phyloP scores from a whole-genome alignment of 1,140 invertebrate genomes.

The Adelges cooleyi region DNA sequence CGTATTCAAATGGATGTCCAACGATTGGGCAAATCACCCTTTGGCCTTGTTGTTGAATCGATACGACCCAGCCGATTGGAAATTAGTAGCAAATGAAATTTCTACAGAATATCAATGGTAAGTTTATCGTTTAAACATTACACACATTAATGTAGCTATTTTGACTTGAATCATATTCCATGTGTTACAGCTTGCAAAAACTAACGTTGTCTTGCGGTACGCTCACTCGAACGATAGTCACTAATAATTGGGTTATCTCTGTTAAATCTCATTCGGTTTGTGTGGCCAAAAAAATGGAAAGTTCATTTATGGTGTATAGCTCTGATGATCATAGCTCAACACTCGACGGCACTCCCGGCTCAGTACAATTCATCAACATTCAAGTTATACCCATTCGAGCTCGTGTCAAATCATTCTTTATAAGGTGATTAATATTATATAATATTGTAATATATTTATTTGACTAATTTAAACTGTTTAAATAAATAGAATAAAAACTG shows the following conservation, averaged over 20 bases:
- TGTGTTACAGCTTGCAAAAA: not conserved
- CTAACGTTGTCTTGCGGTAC: not conserved
- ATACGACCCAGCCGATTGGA: not conserved
- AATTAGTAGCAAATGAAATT: not conserved
- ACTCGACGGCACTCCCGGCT: slow-evolving; percentile 43
- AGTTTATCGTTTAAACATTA: not conserved
- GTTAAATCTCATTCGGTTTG: slow-evolving; percentile 61
- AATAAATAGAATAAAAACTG: slow-evolving; percentile 54
- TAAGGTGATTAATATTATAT: no score
- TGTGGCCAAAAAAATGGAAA: slow-evolving; percentile 65
- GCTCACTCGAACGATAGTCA: slow-evolving; percentile 1
- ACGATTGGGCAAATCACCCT: slow-evolving; percentile 10
- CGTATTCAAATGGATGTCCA: not conserved
- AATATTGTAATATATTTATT: no score
- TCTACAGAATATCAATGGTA: slow-evolving; percentile 5
- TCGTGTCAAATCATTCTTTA: slow-evolving; percentile 47
- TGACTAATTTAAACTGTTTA: no score
- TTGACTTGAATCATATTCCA: not conserved
- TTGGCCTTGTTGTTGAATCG: not conserved
- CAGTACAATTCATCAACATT: slow-evolving; percentile 70
- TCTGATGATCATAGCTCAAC: slow-evolving; percentile 61
- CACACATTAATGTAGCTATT: not conserved
- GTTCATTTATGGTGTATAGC: slow-evolving; percentile 56
- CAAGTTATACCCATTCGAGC: slow-evolving; percentile 53
- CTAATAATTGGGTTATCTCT: slow-evolving; percentile 76